These are phyloP conservation scores for Xiphophorus birchmanni DNA, from an alignment of 2,797 vertebrate genomes.

Conservation along the genomic window DNA sequence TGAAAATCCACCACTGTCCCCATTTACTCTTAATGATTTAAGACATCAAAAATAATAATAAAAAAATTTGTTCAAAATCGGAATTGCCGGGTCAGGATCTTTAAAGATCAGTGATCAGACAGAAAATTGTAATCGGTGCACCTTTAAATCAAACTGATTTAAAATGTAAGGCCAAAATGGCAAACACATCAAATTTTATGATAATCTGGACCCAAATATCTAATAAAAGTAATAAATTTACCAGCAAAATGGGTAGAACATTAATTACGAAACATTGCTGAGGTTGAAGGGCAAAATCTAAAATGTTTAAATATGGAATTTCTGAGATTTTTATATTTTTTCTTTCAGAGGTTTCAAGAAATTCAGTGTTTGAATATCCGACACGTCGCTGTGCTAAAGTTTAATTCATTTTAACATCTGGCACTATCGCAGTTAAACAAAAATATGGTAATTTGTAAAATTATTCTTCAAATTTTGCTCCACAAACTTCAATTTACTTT, in stretches of 20 bases:
- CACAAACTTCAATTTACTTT: neutral
- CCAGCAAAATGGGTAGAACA: neutral
- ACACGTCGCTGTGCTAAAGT: neutral
- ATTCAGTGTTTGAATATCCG: too few species aligned
- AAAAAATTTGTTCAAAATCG: too few species aligned
- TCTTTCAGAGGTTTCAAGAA: neutral
- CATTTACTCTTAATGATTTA: too few species aligned
- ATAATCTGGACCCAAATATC: neutral
- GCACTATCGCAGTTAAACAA: neutral
- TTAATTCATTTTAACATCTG: neutral
- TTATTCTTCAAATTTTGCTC: neutral
- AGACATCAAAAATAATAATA: too few species aligned
- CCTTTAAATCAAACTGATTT: neutral
- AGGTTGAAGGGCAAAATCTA: neutral
- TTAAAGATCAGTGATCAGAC: too few species aligned
- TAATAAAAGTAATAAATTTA: neutral
- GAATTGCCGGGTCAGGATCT: too few species aligned
- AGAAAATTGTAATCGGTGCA: too few species aligned
- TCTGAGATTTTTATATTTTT: neutral
- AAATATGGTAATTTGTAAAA: neutral
- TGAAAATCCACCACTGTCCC: too few species aligned
- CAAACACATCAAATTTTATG: neutral
- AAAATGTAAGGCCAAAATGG: neutral
- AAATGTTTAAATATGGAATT: neutral
- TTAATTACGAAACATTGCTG: neutral